Percentiles rank a stretch among this genome's conserved stretches.
Evolutionary conservation across 2,113 vertebrate species (phyloP).

Genomic region (Hemibagrus wyckioides): DNA sequence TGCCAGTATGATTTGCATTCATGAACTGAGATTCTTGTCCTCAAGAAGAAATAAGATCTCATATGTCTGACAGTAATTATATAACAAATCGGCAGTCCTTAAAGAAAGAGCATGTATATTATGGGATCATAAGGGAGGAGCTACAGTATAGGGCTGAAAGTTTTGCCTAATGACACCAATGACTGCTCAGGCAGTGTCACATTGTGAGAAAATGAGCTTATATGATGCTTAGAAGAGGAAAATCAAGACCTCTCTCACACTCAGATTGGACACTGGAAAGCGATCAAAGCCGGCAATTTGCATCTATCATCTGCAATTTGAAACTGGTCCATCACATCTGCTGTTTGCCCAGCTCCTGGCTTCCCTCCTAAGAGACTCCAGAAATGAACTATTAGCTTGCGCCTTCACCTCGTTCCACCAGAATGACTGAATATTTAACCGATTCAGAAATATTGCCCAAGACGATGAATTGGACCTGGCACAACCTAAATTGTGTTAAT

Average conservation of each 20-base stretch:
- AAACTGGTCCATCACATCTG: constrained; percentile 59
- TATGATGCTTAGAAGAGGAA: constrained; percentile 42
- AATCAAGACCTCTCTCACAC: constrained; percentile 59
- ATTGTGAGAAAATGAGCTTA: constrained; percentile 33
- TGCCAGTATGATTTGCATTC: background rate
- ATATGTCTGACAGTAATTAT: background rate
- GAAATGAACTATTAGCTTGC: constrained; percentile 63
- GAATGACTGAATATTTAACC: constrained; percentile 64
- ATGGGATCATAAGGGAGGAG: background rate
- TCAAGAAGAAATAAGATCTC: background rate
- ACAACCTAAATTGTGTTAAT: constrained; percentile 71
- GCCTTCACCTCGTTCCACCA: constrained; percentile 57
- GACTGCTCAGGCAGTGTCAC: constrained; percentile 21
- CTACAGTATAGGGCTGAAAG: background rate
- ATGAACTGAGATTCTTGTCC: background rate
- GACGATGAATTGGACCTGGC: constrained; percentile 72
- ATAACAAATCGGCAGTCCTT: background rate
- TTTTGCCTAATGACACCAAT: constrained; percentile 24
- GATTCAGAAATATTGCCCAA: constrained; percentile 63
- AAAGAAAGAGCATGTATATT: background rate
- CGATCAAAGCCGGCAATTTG: constrained; percentile 66
- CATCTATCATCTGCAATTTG: constrained; percentile 64
- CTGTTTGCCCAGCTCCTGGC: constrained; percentile 52
- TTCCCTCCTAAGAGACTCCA: constrained; percentile 57
- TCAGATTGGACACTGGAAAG: constrained; percentile 59